phyloP scores from a whole-genome alignment of 2,113 vertebrate species.

The Sinocyclocheilus anshuiensis region DNA sequence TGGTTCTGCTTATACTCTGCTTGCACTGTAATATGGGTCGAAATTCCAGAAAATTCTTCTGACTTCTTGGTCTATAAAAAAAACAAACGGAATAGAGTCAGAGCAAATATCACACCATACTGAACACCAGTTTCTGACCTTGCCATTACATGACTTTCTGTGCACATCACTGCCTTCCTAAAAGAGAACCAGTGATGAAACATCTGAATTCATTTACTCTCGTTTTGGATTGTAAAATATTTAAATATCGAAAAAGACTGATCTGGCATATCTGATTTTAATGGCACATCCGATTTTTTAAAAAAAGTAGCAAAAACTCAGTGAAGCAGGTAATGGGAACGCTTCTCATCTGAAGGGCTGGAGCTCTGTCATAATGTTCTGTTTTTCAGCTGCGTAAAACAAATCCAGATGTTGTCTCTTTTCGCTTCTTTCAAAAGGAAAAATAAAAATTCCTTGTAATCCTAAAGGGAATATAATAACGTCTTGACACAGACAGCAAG shows the following conservation, averaged over 20 bases:
- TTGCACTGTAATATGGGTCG: background rate
- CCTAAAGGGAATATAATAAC: background rate
- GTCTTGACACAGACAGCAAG: background rate
- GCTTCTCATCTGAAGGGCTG: background rate
- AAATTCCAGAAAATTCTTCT: background rate
- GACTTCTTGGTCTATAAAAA: constrained; percentile 3
- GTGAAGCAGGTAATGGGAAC: background rate
- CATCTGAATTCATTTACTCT: constrained; percentile 21
- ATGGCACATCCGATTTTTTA: background rate
- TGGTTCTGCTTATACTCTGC: constrained; percentile 26
- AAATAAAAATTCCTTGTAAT: background rate
- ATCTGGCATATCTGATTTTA: background rate
- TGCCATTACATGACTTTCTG: background rate
- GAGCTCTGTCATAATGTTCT: background rate
- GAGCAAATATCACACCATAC: background rate
- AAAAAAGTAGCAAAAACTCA: background rate
- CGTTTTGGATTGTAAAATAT: background rate
- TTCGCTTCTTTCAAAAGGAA: background rate
- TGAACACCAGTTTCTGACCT: background rate
- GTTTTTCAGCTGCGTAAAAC: background rate
- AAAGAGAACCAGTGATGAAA: background rate
- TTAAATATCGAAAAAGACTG: background rate
- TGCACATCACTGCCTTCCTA: background rate
- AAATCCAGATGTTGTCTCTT: constrained; percentile 44
- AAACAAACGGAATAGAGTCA: background rate